Percentiles rank a stretch among this genome's conserved stretches.
These are phyloP conservation scores for Trichoplax adhaerens DNA, from an alignment of 37 sponge, comb jelly and placozoan species.

Conservation along the genomic window DNA sequence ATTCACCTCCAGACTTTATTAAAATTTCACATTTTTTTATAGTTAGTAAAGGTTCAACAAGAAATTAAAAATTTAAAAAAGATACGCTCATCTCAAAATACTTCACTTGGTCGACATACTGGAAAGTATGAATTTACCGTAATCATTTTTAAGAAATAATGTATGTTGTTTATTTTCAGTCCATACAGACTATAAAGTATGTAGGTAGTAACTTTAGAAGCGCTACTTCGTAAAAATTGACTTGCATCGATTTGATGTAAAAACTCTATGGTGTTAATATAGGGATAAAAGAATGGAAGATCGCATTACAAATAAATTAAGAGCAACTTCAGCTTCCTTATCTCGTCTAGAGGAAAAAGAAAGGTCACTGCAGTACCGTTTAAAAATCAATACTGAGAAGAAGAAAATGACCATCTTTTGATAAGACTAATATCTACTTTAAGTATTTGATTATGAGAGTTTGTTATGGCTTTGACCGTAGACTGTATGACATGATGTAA, in stretches of 20 bases:
- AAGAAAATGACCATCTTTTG: conserved; percentile 33
- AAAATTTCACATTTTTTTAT: neutral
- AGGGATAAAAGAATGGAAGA: conserved; percentile 28
- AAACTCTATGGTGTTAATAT: neutral
- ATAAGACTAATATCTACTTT: no score
- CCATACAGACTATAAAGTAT: neutral
- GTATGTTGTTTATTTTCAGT: neutral
- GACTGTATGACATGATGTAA: no score
- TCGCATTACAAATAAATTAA: conserved; percentile 17
- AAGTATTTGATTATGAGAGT: no score
- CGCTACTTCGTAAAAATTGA: no score
- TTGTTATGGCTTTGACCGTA: no score
- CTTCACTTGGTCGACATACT: conserved; percentile 25
- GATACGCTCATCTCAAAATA: conserved; percentile 11
- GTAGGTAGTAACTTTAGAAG: no score
- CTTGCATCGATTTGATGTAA: no score
- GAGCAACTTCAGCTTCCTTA: conserved; percentile 4
- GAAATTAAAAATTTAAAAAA: conserved; percentile 24
- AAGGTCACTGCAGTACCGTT: conserved; percentile 6
- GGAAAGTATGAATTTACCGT: conserved; percentile 11
- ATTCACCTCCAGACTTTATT: neutral
- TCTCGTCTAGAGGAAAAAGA: conserved; percentile 19
- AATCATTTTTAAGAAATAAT: neutral
- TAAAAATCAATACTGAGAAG: conserved; percentile 22
- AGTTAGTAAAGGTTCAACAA: conserved; percentile 44